These are phyloP conservation scores for Hucho hucho DNA, from an alignment of 2,113 vertebrate genomes.

Conservation along the genomic window DNA sequence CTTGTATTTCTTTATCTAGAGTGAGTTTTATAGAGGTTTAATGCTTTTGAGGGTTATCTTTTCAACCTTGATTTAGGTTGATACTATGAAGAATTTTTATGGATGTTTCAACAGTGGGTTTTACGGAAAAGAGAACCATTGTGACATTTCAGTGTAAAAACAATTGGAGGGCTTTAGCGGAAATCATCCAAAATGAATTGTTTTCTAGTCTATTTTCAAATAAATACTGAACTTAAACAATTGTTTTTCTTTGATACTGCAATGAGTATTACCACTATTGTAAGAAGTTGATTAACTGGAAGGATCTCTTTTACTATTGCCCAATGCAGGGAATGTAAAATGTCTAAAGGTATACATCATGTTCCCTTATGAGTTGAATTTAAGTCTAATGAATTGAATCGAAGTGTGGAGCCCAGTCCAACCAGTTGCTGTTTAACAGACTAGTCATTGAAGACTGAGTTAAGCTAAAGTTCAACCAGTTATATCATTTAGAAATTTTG, in stretches of 20 bases:
- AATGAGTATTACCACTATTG: not conserved
- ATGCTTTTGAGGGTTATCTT: not conserved
- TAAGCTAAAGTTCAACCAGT: not conserved
- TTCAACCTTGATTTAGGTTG: slow-evolving; percentile 31
- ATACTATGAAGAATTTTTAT: slow-evolving; percentile 52
- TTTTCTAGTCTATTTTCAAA: slow-evolving; percentile 3
- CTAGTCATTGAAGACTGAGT: not conserved
- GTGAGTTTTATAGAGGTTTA: not conserved
- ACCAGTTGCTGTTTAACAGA: not conserved
- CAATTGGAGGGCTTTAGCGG: not conserved
- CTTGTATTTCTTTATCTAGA: slow-evolving; percentile 2
- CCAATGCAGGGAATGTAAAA: too few relatives aligned
- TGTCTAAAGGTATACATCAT: too few relatives aligned
- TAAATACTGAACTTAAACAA: not conserved
- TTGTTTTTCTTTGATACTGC: not conserved
- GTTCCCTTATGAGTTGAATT: too few relatives aligned
- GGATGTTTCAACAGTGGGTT: slow-evolving; percentile 52
- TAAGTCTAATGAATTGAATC: too few relatives aligned
- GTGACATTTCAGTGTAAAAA: slow-evolving; percentile 27
- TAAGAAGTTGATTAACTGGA: too few relatives aligned
- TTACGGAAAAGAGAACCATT: slow-evolving; percentile 54
- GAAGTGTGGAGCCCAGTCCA: not conserved
- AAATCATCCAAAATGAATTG: not conserved
- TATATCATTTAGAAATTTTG: not conserved
- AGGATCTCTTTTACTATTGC: too few relatives aligned